Conservation (phyloP, 2,888 invertebrate species). For the Agrilus cyanescens region DNA sequence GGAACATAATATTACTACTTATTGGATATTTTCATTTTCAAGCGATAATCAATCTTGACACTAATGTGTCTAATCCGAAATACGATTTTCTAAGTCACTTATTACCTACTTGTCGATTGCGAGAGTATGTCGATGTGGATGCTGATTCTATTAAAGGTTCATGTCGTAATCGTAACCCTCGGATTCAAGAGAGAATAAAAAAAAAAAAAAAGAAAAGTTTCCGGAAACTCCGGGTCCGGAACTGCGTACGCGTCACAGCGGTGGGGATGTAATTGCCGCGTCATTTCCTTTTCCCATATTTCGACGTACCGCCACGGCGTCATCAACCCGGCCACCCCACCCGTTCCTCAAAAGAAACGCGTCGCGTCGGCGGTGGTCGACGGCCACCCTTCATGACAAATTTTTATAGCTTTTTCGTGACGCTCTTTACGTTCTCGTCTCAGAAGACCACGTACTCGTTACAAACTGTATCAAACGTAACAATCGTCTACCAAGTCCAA, state of each 20-base stretch:
- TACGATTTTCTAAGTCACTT: no score
- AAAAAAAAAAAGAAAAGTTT: neutral
- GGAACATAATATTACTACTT: no score
- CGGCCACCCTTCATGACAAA: constrained; percentile 30
- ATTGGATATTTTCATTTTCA: no score
- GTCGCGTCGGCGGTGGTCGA: constrained; percentile 16
- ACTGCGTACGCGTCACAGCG: constrained; percentile 31
- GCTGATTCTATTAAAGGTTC: neutral
- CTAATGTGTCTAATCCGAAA: no score
- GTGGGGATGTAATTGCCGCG: constrained; percentile 32
- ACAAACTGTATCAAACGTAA: no score
- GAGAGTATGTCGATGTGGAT: no score
- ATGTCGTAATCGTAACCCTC: neutral
- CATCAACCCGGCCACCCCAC: constrained; percentile 13
- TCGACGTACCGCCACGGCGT: constrained; percentile 1
- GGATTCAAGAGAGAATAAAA: neutral
- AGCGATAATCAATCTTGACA: no score
- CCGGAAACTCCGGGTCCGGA: constrained; percentile 20
- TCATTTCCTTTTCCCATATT: constrained; percentile 18
- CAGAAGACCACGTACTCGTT: no score
- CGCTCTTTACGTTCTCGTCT: constrained; percentile 14
- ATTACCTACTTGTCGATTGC: no score
- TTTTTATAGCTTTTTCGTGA: constrained; percentile 31
- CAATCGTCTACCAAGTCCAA: no score
- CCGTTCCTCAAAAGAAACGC: no score